Conservation (phyloP, 2,888 invertebrate genomes). For the Polydrusus pterygomalis region DNA sequence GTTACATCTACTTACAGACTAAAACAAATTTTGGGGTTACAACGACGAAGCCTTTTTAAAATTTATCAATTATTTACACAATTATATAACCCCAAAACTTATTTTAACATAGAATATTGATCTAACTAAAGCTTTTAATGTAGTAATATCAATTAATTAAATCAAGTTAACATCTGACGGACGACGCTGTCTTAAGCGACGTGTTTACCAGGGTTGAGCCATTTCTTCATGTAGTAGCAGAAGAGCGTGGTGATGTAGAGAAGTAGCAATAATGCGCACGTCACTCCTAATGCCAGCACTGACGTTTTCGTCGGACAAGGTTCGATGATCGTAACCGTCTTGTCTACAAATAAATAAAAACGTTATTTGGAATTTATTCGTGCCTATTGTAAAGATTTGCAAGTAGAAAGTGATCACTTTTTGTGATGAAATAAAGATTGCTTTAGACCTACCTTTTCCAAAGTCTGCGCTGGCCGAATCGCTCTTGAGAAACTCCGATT, state of each 20-base stretch:
- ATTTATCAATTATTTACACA: constrained; percentile 37
- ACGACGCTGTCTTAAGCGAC: constrained; percentile 73
- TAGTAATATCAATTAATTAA: constrained; percentile 23
- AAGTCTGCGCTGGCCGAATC: constrained; percentile 86
- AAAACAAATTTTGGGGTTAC: constrained; percentile 42
- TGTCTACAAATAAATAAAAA: constrained; percentile 77
- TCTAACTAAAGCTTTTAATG: not conserved
- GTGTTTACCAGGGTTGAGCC: constrained; percentile 90
- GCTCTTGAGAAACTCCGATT: constrained; percentile 86
- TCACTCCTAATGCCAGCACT: constrained; percentile 91
- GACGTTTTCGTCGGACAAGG: constrained; percentile 95
- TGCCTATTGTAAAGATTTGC: too few relatives aligned
- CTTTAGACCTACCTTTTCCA: constrained; percentile 77
- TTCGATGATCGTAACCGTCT: constrained; percentile 92
- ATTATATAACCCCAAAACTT: constrained; percentile 42
- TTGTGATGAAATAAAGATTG: too few relatives aligned
- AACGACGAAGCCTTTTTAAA: constrained; percentile 16
- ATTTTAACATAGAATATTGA: not conserved
- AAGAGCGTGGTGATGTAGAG: constrained; percentile 93
- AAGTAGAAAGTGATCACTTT: too few relatives aligned
- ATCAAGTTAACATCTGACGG: too few relatives aligned
- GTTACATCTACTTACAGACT: not conserved
- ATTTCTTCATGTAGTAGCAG: constrained; percentile 95
- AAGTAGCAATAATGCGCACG: constrained; percentile 91
- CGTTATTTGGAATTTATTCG: too few relatives aligned